phyloP scores from a whole-genome alignment of 53 echinoderm and acorn worm genomes.

The Arbacia lixula region DNA sequence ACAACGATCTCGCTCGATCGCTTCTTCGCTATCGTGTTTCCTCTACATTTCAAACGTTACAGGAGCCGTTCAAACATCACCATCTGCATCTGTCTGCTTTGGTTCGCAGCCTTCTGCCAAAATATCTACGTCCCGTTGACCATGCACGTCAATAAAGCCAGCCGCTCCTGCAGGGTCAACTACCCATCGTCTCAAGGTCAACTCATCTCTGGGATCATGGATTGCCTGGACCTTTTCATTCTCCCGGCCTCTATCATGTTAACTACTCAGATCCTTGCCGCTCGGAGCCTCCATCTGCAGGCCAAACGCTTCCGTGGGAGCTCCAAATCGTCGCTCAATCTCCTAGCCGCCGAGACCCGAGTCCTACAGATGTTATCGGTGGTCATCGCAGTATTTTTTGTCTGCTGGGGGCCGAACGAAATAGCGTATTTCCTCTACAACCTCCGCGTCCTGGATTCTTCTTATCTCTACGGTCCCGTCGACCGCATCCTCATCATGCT shows the following conservation, averaged over 20 bases:
- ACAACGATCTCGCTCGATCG: constrained; percentile 68
- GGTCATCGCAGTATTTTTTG: constrained; percentile 65
- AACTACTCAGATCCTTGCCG: constrained; percentile 55
- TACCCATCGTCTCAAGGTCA: constrained; percentile 27
- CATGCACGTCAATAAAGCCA: constrained; percentile 44
- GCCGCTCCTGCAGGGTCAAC: constrained; percentile 8
- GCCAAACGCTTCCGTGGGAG: neutral
- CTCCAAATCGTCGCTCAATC: neutral
- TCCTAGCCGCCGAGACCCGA: constrained; percentile 33
- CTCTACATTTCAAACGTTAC: constrained; percentile 43
- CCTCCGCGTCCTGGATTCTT: constrained; percentile 44
- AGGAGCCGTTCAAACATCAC: constrained; percentile 38
- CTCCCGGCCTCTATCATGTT: constrained; percentile 62
- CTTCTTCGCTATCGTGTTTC: constrained; percentile 63
- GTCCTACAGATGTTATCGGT: constrained; percentile 66
- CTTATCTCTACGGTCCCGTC: constrained; percentile 57
- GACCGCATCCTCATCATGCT: constrained; percentile 64
- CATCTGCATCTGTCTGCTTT: constrained; percentile 41
- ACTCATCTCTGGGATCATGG: neutral
- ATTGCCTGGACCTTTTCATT: constrained; percentile 20
- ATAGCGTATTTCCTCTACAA: constrained; percentile 67
- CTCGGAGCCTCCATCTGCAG: constrained; percentile 51
- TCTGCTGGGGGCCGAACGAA: constrained; percentile 78
- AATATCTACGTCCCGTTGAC: constrained; percentile 48
- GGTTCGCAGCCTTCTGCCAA: neutral